Base-by-base conservation (phyloP, 2,113 vertebrate genomes). In the Sprattus sprattus region DNA sequence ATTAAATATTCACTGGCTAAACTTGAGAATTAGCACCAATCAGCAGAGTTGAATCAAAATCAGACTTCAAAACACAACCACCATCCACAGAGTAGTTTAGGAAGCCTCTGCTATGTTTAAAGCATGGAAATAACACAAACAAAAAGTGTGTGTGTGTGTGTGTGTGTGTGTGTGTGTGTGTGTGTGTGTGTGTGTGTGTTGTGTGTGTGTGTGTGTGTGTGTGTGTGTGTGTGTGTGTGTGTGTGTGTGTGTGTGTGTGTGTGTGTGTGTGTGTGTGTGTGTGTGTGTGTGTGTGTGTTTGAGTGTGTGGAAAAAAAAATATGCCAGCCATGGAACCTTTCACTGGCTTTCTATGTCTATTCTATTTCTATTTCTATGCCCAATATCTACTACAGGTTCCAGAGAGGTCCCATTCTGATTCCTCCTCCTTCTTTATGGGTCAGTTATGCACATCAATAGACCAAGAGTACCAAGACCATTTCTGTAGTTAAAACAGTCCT, bases 1-100 rank as follows among this genome's bases (percentile, higher is more conserved):
- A 90, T 90, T 91, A 86, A 91, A 91, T 86, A 90, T 87, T n/a
- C 84, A 15, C 81, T 10, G 1, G 52, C 82, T 86, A 87, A 75
- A 50, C 54, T 82, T 83, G 71, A 87, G 57, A 86, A 87, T 88
- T n/a, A 86, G 57, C 86, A 86, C 18, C 85, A 88, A 86, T 87
- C 83, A 86, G 81, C 83, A 85, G 83, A 82, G 80, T 82, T 44
- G 49, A 25, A 50, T 81, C 45, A 88, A 88, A 86, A 64, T 64
- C 57, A 64, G 57, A 2, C 57, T 64, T 6, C 22, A 64, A 64
- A 64, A 64, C 20, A 64, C 20, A 22, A 9, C 20, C 6, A 64
- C n/a, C 57, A 64, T 4, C 22, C 6, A 9, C 4, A 4, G 22
- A 64, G 9, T 64, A 22, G 20, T 64, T n/a, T 64, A 6, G n/a